These are phyloP conservation scores for Myripristis jacobus DNA, from an alignment of 2,797 vertebrate species.

Conservation along the genomic window DNA sequence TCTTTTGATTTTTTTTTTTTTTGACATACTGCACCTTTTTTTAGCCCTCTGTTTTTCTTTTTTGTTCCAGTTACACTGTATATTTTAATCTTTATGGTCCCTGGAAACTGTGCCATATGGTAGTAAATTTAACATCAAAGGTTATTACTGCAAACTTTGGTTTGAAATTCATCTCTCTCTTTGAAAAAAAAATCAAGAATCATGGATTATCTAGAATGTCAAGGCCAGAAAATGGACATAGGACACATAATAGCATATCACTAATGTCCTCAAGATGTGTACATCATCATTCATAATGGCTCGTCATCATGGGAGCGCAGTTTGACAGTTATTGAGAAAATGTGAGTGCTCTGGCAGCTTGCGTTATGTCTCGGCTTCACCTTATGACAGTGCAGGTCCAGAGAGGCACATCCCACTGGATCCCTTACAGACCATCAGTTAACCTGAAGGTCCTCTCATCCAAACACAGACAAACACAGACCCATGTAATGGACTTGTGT, in stretches of 20 bases:
- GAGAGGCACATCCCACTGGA: constrained; percentile 31
- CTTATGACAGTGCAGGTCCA: background rate
- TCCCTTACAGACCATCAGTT: constrained; percentile 42
- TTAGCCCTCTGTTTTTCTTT: too few species aligned
- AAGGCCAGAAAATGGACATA: background rate
- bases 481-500: constrained; percentile 24
- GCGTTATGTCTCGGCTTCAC: constrained; percentile 13
- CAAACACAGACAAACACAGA: constrained; percentile 51
- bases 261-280: constrained; percentile 13
- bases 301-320: constrained; percentile 11
- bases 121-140: background rate
- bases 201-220: background rate
- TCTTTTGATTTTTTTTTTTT: too few species aligned
- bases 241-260: constrained; percentile 7
- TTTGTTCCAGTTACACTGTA: background rate
- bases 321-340: constrained; percentile 42
- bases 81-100: background rate
- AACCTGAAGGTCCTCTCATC: constrained; percentile 46
- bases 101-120: background rate
- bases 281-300: background rate
- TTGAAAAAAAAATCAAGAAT: background rate
- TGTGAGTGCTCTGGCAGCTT: background rate
- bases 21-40: too few species aligned
- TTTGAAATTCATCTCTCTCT: background rate
- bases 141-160: background rate